Percentiles rank a stretch among this genome's conserved stretches.
Evolutionary conservation across 1,140 invertebrate genomes (phyloP).

Genomic region (Heliconius congener): DNA sequence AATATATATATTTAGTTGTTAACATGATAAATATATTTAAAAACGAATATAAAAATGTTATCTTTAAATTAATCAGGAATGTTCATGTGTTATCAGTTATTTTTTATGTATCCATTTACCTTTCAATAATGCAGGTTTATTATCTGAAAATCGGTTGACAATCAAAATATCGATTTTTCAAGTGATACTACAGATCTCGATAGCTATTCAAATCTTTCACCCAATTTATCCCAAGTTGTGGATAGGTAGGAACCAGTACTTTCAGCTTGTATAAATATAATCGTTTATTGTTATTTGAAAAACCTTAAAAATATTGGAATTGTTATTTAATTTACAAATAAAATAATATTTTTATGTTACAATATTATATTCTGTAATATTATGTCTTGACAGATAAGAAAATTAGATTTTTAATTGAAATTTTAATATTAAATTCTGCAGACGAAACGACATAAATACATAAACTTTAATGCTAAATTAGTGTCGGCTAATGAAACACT

Average conservation of each 20-base stretch:
- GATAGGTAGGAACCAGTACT: conserved; percentile 6
- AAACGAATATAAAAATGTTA: too few relatives aligned
- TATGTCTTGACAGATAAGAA: too few relatives aligned
- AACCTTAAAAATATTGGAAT: neutral
- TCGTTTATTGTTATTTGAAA: neutral
- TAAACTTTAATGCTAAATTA: too few relatives aligned
- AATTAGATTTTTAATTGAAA: too few relatives aligned
- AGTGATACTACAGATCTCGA: conserved; percentile 19
- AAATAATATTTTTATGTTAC: too few relatives aligned
- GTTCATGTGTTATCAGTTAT: too few relatives aligned
- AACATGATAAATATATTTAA: too few relatives aligned
- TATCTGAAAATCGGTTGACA: conserved; percentile 19
- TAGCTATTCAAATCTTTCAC: conserved; percentile 31
- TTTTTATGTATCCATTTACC: neutral
- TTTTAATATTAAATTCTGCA: too few relatives aligned
- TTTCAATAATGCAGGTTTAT: neutral
- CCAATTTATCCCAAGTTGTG: conserved; percentile 34
- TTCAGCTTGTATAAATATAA: neutral
- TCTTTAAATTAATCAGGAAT: too few relatives aligned
- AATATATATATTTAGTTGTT: too few relatives aligned
- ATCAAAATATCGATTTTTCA: conserved; percentile 34
- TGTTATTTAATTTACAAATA: neutral
- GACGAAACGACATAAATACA: too few relatives aligned
- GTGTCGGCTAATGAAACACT: neutral
- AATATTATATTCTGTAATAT: too few relatives aligned